phyloP scores from a whole-genome alignment of 2,113 vertebrate species.

The Amia ocellicauda region DNA sequence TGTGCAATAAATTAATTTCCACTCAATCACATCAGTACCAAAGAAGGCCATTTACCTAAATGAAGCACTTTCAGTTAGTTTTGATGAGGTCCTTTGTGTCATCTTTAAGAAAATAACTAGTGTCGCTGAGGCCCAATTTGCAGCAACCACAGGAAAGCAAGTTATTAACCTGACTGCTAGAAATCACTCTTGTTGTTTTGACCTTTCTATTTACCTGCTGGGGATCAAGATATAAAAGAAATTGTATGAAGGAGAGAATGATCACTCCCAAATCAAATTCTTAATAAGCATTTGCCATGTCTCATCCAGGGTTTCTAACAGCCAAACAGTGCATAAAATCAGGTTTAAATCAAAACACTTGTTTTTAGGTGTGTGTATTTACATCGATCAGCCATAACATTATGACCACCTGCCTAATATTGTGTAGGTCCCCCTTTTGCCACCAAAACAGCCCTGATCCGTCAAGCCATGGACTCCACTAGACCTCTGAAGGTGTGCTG shows the following conservation, averaged over 20 bases:
- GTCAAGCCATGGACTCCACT: too few relatives aligned
- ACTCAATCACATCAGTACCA: conserved; percentile 3
- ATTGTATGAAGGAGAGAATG: conserved; percentile 25
- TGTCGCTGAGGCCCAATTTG: conserved; percentile 63
- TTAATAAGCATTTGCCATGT: conserved; percentile 41
- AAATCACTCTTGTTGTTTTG: conserved; percentile 24
- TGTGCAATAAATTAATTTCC: conserved; percentile 2
- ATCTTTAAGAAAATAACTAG: conserved; percentile 53
- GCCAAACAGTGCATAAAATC: neutral
- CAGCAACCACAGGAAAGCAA: conserved; percentile 47
- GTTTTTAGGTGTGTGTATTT: too few relatives aligned
- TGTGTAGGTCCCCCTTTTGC: too few relatives aligned
- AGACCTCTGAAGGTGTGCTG: too few relatives aligned
- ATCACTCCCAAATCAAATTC: conserved; percentile 35
- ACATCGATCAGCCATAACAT: too few relatives aligned
- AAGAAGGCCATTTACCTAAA: conserved; percentile 26
- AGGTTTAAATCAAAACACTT: too few relatives aligned
- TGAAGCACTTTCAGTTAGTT: conserved; percentile 9
- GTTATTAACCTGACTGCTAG: conserved; percentile 55
- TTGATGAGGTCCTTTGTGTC: conserved; percentile 52
- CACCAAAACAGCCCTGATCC: too few relatives aligned
- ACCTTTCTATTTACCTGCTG: conserved; percentile 32
- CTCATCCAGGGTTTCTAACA: conserved; percentile 17
- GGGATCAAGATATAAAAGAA: conserved; percentile 18
- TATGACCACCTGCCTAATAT: too few relatives aligned